Percentiles rank a stretch among this genome's conserved stretches.
phyloP scores from a whole-genome alignment of 1,140 invertebrate genomes.

The Pseudomyrmex sp. region DNA sequence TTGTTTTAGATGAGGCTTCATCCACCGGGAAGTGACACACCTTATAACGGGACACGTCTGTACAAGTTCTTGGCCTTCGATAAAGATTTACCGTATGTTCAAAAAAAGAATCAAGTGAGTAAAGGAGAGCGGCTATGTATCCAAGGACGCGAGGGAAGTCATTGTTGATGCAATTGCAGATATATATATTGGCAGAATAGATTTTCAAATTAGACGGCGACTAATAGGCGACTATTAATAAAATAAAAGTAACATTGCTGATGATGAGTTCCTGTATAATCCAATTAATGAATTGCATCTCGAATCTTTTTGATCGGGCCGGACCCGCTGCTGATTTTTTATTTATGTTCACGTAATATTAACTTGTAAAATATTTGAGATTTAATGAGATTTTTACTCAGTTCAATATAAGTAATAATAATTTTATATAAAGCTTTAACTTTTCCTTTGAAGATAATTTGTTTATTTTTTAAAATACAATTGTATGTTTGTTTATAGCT shows the following conservation, averaged over 20 bases:
- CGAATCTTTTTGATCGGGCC: not conserved
- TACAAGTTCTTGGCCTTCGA: conserved; percentile 84
- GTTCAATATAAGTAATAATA: conserved; percentile 25
- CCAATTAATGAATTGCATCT: conserved; percentile 22
- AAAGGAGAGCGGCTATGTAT: conserved; percentile 17
- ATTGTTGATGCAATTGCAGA: not conserved
- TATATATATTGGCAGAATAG: no score
- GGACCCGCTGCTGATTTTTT: conserved; percentile 2
- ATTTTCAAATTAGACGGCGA: no score
- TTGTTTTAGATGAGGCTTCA: conserved; percentile 87
- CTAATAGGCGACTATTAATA: no score
- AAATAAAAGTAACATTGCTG: not conserved
- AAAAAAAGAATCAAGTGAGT: conserved; percentile 60
- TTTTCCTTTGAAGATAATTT: not conserved
- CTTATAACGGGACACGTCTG: conserved; percentile 84
- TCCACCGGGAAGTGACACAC: conserved; percentile 87
- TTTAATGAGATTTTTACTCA: conserved; percentile 65
- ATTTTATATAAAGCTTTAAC: conserved; percentile 3
- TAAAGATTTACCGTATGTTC: conserved; percentile 72
- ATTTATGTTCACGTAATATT: conserved; percentile 21
- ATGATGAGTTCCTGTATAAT: conserved; percentile 25
- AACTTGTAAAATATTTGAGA: conserved; percentile 30
- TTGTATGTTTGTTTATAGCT: conserved; percentile 16
- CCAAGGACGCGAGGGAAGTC: not conserved
- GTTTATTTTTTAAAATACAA: conserved; percentile 30